A percentile compares a stretch with the other conserved stretches of the same genome.
phyloP scores from a whole-genome alignment of 2,113 vertebrate genomes.

The Agapornis roseicollis region DNA sequence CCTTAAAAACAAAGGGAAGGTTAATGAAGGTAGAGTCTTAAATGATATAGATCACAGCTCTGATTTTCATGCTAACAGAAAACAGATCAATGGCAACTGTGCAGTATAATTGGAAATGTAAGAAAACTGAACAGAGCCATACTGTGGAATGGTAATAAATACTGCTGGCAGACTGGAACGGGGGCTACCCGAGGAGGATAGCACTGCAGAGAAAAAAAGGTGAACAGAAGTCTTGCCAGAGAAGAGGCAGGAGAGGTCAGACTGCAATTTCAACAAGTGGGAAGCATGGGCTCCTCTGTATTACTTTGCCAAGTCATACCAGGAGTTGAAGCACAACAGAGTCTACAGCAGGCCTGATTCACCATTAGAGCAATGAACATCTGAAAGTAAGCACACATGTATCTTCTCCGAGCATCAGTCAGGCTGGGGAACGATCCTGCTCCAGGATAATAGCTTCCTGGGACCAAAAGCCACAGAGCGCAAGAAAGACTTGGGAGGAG shows the following conservation, averaged over 20 bases:
- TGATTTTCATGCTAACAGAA: conserved; percentile 71
- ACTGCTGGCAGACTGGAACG: conserved; percentile 37
- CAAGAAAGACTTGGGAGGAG: neutral
- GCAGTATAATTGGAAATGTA: conserved; percentile 72
- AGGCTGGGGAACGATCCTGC: neutral
- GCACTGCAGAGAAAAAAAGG: conserved; percentile 21
- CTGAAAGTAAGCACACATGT: neutral
- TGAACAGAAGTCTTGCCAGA: conserved; percentile 28
- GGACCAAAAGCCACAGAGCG: neutral
- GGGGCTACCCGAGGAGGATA: conserved; percentile 24
- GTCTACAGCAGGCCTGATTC: neutral
- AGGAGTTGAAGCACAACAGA: neutral
- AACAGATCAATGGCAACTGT: conserved; percentile 73
- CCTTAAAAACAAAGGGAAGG: conserved; percentile 72
- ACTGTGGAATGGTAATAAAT: conserved; percentile 68
- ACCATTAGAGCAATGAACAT: neutral
- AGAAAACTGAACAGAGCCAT: conserved; percentile 68
- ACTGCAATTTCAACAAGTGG: conserved; percentile 37
- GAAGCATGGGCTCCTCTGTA: neutral
- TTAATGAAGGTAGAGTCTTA: conserved; percentile 73
- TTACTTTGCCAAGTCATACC: conserved; percentile 5
- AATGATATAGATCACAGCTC: conserved; percentile 72
- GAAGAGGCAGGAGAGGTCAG: conserved; percentile 31
- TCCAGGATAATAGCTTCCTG: neutral
- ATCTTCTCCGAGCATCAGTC: neutral